phyloP scores from a whole-genome alignment of 2,113 vertebrate species.

The Heteronetta atricapilla region DNA sequence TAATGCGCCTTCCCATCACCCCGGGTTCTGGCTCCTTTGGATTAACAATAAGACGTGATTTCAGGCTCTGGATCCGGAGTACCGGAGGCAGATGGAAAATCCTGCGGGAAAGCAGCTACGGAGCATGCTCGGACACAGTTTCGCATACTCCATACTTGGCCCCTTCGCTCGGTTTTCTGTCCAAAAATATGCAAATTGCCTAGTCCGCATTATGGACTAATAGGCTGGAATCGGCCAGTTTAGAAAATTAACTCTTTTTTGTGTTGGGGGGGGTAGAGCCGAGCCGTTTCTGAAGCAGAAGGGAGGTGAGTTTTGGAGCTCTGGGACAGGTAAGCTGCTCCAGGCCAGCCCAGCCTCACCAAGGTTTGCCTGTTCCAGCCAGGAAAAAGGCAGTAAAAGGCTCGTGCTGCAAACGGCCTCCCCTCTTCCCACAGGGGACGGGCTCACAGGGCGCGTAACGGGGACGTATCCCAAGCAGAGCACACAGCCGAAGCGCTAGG shows the following conservation, averaged over 20 bases:
- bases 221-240: conserved; percentile 48
- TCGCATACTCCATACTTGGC: conserved; percentile 66
- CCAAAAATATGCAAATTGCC: conserved; percentile 74
- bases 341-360: neutral
- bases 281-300: neutral
- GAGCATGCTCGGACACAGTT: conserved; percentile 61
- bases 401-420: neutral
- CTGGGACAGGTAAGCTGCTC: neutral
- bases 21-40: conserved; percentile 64
- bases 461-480: neutral
- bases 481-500: neutral
- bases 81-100: conserved; percentile 63
- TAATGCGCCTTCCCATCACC: conserved; percentile 68
- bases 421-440: neutral
- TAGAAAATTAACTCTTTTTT: conserved; percentile 67
- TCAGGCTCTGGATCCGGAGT: conserved; percentile 63
- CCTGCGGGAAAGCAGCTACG: conserved; percentile 57
- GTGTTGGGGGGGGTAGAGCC: neutral
- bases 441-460: neutral
- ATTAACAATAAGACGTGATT: conserved; percentile 70
- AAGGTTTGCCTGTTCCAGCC: conserved; percentile 2
- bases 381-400: neutral
- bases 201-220: conserved; percentile 71
- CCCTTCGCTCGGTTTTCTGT: conserved; percentile 51
- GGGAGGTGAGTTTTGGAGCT: neutral